A percentile compares a stretch with the other conserved stretches of the same genome.
These are phyloP conservation scores for Lathronympha strigana DNA, from an alignment of 2,888 invertebrate genomes.

Conservation along the genomic window DNA sequence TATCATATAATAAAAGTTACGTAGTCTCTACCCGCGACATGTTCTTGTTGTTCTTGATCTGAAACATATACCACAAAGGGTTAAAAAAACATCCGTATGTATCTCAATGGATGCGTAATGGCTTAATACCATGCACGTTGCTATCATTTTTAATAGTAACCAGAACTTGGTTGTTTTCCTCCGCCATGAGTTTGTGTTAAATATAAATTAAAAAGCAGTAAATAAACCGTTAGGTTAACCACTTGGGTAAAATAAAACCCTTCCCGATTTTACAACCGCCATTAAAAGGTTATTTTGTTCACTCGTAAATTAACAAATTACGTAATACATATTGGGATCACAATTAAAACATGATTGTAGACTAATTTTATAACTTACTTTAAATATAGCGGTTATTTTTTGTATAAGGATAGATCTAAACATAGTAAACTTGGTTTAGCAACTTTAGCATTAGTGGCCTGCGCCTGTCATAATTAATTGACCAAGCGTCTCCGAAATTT, in stretches of 20 bases:
- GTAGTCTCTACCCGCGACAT: too few species aligned
- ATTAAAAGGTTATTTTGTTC: conserved; percentile 31
- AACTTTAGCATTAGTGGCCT: background rate
- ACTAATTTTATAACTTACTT: conserved; percentile 26
- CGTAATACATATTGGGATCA: conserved; percentile 25
- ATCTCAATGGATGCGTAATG: too few species aligned
- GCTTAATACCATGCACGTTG: too few species aligned
- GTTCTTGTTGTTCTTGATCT: too few species aligned
- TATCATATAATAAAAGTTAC: too few species aligned
- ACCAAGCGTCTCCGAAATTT: too few species aligned
- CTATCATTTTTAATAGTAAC: too few species aligned
- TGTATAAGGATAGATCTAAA: background rate
- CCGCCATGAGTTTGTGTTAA: background rate
- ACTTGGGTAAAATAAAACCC: conserved; percentile 24
- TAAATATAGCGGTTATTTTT: conserved; percentile 1
- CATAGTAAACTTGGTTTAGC: background rate
- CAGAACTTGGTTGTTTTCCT: background rate
- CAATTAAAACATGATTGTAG: conserved; percentile 29
- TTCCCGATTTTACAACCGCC: conserved; percentile 30
- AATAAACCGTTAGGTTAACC: conserved; percentile 33
- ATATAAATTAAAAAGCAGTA: background rate
- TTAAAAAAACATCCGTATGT: too few species aligned
- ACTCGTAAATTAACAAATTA: conserved; percentile 34
- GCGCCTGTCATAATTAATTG: too few species aligned
- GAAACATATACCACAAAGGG: too few species aligned